These are phyloP conservation scores for Dendrocincla tyrannina DNA, from an alignment of 2,797 vertebrate species.

Conservation along the genomic window DNA sequence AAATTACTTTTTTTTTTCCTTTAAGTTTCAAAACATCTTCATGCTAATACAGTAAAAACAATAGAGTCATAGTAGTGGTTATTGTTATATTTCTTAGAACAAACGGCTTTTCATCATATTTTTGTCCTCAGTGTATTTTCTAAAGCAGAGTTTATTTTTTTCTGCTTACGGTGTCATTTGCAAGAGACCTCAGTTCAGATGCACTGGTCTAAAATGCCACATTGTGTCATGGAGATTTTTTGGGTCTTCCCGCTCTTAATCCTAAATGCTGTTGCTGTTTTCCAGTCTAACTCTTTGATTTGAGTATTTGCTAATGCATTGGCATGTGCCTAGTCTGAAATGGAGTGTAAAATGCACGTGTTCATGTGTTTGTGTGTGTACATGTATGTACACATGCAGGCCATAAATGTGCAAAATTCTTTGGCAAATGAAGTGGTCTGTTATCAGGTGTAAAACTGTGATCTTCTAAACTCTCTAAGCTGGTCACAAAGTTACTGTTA, in stretches of 20 bases:
- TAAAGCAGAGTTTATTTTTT: not conserved
- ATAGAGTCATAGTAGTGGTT: not conserved
- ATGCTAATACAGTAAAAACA: not conserved
- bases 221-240: not conserved
- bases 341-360: not conserved
- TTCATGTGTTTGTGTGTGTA: not conserved
- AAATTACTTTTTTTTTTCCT: not conserved
- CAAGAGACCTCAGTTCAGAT: not conserved
- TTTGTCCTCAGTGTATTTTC: not conserved
- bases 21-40: not conserved
- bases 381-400: not conserved
- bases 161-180: not conserved
- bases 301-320: not conserved
- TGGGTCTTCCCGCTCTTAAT: not conserved
- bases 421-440: not conserved
- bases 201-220: not conserved
- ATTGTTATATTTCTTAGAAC: not conserved
- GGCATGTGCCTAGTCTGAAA: not conserved
- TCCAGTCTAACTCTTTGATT: not conserved
- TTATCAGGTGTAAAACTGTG: not conserved
- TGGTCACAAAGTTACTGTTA: not conserved
- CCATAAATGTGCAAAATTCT: not conserved
- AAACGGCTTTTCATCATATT: not conserved
- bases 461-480: not conserved
- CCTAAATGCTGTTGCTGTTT: not conserved